Evolutionary conservation across 1,140 invertebrate genomes (phyloP).

Genomic region (Diplogasteroides magnus): DNA sequence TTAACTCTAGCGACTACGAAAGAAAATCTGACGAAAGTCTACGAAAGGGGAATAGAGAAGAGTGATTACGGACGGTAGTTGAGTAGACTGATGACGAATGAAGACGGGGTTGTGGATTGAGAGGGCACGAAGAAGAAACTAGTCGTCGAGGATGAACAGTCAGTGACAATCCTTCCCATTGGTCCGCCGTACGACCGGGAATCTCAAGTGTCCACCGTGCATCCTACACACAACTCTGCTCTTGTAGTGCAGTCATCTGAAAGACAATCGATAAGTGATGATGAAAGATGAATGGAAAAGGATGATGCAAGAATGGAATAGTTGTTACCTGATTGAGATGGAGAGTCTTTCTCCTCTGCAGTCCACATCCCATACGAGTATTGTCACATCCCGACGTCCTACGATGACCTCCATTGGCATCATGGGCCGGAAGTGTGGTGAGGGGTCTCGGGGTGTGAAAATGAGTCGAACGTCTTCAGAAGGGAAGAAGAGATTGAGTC

Average conservation of each 20-base stretch:
- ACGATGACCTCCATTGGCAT: no score
- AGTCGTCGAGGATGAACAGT: background rate
- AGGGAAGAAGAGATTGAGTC: no score
- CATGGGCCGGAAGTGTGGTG: no score
- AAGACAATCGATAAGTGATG: background rate
- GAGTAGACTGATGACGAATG: background rate
- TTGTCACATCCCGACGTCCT: no score
- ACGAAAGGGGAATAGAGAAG: background rate
- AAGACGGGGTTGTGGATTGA: background rate
- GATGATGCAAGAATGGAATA: background rate
- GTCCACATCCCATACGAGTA: no score
- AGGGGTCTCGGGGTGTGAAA: no score
- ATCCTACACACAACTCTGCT: background rate
- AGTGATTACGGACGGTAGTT: background rate
- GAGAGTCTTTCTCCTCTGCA: no score
- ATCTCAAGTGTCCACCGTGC: background rate
- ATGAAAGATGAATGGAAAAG: background rate
- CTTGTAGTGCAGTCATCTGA: background rate
- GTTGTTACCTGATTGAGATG: background rate
- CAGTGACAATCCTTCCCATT: background rate
- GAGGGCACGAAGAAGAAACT: background rate
- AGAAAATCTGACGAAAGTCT: no score
- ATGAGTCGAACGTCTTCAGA: no score
- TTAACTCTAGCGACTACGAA: no score
- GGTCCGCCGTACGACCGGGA: background rate